Conservation (phyloP, 1,140 invertebrate species). For the Protaetia brevitarsis region DNA sequence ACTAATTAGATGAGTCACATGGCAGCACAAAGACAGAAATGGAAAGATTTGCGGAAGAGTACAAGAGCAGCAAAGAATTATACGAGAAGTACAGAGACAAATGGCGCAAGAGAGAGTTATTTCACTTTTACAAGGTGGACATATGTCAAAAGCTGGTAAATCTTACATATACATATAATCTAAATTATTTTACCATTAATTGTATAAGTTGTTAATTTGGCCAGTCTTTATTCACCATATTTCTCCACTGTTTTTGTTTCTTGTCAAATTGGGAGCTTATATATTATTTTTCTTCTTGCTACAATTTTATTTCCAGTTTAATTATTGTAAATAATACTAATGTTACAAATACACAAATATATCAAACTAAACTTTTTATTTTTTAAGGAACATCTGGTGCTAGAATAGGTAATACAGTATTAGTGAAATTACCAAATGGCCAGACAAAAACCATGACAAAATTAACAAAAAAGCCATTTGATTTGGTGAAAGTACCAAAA, state of each 20-base stretch:
- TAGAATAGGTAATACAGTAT: slow-evolving; percentile 54
- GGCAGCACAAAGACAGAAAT: slow-evolving; percentile 89
- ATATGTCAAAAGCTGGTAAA: slow-evolving; percentile 47
- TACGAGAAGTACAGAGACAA: slow-evolving; percentile 72
- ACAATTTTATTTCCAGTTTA: not conserved
- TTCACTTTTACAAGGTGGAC: slow-evolving; percentile 62
- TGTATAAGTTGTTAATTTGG: too few relatives aligned
- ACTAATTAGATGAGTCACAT: slow-evolving; percentile 86
- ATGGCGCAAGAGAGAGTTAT: slow-evolving; percentile 67
- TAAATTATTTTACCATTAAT: too few relatives aligned
- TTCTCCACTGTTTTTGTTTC: too few relatives aligned
- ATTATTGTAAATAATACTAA: too few relatives aligned
- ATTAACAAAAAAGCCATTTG: slow-evolving; percentile 47
- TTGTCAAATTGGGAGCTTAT: too few relatives aligned
- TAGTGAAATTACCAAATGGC: slow-evolving; percentile 62
- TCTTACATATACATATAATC: too few relatives aligned
- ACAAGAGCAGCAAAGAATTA: slow-evolving; percentile 77
- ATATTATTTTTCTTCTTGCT: not conserved
- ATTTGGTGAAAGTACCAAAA: slow-evolving; percentile 47
- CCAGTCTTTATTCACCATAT: too few relatives aligned
- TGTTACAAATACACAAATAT: too few relatives aligned
- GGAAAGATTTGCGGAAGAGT: slow-evolving; percentile 80
- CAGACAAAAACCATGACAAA: slow-evolving; percentile 52
- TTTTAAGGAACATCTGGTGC: slow-evolving; percentile 40
- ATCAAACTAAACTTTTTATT: too few relatives aligned